phyloP scores from a whole-genome alignment of 2,797 vertebrate species.

The Salmo trutta region DNA sequence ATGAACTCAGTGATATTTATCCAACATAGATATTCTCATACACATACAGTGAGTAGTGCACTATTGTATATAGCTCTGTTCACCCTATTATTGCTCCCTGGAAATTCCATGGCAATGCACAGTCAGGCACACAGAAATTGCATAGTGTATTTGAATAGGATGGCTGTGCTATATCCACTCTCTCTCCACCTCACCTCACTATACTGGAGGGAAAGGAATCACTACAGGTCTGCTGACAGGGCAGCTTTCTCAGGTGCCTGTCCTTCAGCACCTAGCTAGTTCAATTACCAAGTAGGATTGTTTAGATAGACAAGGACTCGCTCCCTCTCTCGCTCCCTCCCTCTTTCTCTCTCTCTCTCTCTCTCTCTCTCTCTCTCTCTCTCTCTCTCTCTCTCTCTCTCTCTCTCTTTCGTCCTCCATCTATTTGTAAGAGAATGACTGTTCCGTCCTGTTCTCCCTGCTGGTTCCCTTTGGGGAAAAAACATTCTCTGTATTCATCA shows the following conservation, averaged over 20 bases:
- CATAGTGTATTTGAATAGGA: not conserved
- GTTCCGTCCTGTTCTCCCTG: constrained; percentile 8
- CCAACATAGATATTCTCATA: not conserved
- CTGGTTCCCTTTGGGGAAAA: not conserved
- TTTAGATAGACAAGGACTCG: constrained; percentile 37
- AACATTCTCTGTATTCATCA: not conserved
- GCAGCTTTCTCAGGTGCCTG: constrained; percentile 63
- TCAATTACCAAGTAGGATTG: constrained; percentile 61
- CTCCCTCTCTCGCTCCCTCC: too few species aligned
- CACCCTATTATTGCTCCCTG: not conserved
- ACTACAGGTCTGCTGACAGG: constrained; percentile 64
- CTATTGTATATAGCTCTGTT: not conserved
- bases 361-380: too few species aligned
- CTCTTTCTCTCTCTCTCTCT: too few species aligned
- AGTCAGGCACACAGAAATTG: not conserved
- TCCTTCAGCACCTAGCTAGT: constrained; percentile 67
- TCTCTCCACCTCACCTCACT: not conserved
- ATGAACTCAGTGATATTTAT: not conserved
- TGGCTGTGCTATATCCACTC: not conserved
- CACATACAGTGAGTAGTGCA: not conserved
- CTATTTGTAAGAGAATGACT: not conserved
- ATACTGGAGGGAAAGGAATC: constrained; percentile 58
- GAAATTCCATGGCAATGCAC: not conserved
- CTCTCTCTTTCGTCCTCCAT: not conserved
- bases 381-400: not conserved